Conservation (phyloP, 2,797 vertebrate species). For the Gobionotothen gibberifrons region DNA sequence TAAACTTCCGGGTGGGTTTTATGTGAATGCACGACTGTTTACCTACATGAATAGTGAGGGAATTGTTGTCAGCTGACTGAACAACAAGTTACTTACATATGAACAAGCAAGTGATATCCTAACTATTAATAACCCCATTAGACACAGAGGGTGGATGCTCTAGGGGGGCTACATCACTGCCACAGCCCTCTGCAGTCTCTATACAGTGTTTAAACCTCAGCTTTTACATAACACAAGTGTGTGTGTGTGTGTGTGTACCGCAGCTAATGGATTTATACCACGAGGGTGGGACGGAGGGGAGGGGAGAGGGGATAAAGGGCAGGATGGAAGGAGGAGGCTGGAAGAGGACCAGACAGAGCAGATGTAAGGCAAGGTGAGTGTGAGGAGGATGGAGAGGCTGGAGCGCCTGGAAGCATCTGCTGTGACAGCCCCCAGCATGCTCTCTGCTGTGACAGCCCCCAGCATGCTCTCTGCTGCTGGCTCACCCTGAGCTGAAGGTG, state of each 20-base stretch:
- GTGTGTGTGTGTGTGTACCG: conserved; percentile 40
- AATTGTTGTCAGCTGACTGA: conserved; percentile 16
- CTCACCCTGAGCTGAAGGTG: conserved; percentile 59
- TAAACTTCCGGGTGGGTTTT: not conserved
- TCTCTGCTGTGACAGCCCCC: conserved; percentile 61
- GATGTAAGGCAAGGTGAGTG: conserved; percentile 67
- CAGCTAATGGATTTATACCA: conserved; percentile 71
- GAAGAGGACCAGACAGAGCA: conserved; percentile 70
- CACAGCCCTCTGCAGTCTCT: conserved; percentile 30
- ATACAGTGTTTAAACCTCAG: conserved; percentile 57
- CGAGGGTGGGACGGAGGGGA: conserved; percentile 49
- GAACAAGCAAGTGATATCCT: conserved; percentile 35
- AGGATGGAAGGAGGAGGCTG: conserved; percentile 53
- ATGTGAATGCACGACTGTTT: no score
- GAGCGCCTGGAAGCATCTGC: conserved; percentile 62
- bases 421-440: conserved; percentile 49
- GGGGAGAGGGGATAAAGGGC: conserved; percentile 50
- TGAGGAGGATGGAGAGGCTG: conserved; percentile 32
- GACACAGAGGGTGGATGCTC: conserved; percentile 46
- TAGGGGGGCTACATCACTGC: conserved; percentile 37
- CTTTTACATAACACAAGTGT: conserved; percentile 60
- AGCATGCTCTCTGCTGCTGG: conserved; percentile 37
- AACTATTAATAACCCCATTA: conserved; percentile 63
- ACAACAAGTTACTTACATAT: conserved; percentile 32
- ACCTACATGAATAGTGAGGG: not conserved